These are phyloP conservation scores for Pachliopta kotzebuea DNA, from an alignment of 2,888 invertebrate genomes.

Conservation along the genomic window DNA sequence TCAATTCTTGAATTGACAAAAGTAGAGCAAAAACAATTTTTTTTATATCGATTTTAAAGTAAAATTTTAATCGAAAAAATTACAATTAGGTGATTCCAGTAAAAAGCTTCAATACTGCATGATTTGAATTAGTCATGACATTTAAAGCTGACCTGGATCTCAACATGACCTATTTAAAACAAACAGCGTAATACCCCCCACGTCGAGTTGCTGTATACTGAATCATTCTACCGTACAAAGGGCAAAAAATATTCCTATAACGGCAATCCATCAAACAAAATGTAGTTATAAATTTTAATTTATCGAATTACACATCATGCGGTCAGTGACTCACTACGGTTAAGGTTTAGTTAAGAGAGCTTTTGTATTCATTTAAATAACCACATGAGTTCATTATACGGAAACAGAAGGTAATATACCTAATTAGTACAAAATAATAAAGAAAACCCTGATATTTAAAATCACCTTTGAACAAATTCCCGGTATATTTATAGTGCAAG, in stretches of 20 bases:
- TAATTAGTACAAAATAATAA: constrained; percentile 36
- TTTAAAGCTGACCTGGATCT: constrained; percentile 12
- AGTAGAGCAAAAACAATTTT: too few species aligned
- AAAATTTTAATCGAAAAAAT: too few species aligned
- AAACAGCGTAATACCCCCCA: background rate
- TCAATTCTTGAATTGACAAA: too few species aligned
- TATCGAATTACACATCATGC: constrained; percentile 37
- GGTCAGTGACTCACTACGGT: constrained; percentile 51
- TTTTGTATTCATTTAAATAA: constrained; percentile 3
- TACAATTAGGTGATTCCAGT: too few species aligned
- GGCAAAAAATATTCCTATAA: constrained; percentile 2
- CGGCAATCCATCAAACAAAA: constrained; percentile 1
- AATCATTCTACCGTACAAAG: constrained; percentile 5
- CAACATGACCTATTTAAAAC: constrained; percentile 14
- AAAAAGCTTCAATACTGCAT: constrained; percentile 1
- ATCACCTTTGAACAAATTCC: constrained; percentile 32
- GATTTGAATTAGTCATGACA: constrained; percentile 12
- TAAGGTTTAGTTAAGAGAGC: constrained; percentile 43
- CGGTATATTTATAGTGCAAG: constrained; percentile 45
- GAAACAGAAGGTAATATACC: constrained; percentile 33
- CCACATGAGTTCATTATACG: constrained; percentile 34
- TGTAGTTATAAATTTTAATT: constrained; percentile 28
- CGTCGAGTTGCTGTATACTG: constrained; percentile 3
- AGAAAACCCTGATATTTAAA: constrained; percentile 58
- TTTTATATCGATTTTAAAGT: too few species aligned